A percentile compares a stretch with the other conserved stretches of the same genome.
Evolutionary conservation across 2,113 vertebrate species (phyloP).

Genomic region (Odontesthes bonariensis): DNA sequence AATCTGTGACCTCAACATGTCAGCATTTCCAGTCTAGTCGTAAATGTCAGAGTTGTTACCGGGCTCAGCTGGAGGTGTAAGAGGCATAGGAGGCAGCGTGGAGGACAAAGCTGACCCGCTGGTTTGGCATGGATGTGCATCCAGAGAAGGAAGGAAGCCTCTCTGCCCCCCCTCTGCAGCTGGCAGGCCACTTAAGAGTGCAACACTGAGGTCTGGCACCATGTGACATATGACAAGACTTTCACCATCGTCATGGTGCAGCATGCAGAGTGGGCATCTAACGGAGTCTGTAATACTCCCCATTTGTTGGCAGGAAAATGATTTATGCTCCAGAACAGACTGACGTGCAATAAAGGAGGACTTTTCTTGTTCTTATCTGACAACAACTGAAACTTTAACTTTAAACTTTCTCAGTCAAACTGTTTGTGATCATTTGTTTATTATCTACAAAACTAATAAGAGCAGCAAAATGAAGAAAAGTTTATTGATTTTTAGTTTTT

Average conservation of each 20-base stretch:
- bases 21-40: neutral
- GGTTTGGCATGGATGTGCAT: slow-evolving; percentile 71
- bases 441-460: neutral
- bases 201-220: slow-evolving; percentile 60
- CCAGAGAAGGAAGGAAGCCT: slow-evolving; percentile 56
- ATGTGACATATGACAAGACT: slow-evolving; percentile 72
- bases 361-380: neutral
- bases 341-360: neutral
- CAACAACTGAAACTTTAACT: neutral
- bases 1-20: slow-evolving; percentile 5
- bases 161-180: slow-evolving; percentile 50
- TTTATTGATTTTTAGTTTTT: neutral
- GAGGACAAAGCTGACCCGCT: slow-evolving; percentile 66
- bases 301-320: slow-evolving; percentile 1
- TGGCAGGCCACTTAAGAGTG: slow-evolving; percentile 68
- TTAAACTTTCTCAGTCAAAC: neutral
- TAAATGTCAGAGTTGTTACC: slow-evolving; percentile 73
- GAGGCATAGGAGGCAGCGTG: slow-evolving; percentile 79
- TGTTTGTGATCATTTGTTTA: neutral
- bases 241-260: slow-evolving; percentile 45
- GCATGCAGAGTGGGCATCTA: slow-evolving; percentile 43
- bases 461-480: neutral
- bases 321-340: neutral
- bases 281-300: neutral
- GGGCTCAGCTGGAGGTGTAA: slow-evolving; percentile 81